A percentile compares a stretch with the other conserved stretches of the same genome.
Evolutionary conservation across 2,113 vertebrate genomes (phyloP).

Genomic region (Brachypteracias leptosomus): DNA sequence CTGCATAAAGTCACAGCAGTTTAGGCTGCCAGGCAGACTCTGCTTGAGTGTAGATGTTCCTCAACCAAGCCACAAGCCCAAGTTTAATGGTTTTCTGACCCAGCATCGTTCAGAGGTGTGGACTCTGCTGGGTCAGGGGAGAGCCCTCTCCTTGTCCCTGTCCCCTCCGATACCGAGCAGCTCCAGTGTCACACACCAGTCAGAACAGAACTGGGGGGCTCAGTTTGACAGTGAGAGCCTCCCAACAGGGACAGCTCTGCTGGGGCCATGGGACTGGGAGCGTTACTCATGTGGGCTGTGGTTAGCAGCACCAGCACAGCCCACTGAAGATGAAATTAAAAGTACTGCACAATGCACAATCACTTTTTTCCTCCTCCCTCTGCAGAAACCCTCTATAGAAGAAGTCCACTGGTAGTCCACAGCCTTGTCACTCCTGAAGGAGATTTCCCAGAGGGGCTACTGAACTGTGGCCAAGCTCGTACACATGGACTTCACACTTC

Average conservation of each 20-base stretch:
- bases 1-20: accelerated
- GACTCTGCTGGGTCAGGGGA: not conserved
- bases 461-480: not conserved
- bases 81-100: not conserved
- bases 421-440: not conserved
- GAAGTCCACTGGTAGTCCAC: accelerated
- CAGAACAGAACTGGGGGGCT: not conserved
- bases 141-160: not conserved
- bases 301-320: not conserved
- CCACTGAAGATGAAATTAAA: accelerated
- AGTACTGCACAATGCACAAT: not conserved
- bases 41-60: no score
- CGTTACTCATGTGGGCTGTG: not conserved
- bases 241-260: not conserved
- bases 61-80: not conserved
- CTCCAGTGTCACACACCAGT: not conserved
- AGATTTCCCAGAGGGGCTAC: not conserved
- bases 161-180: not conserved
- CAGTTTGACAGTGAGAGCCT: not conserved
- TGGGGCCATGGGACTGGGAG: not conserved
- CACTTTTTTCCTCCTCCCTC: not conserved
- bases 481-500: not conserved
- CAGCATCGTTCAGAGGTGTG: not conserved
- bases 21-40: not conserved
- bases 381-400: not conserved